phyloP scores from a whole-genome alignment of 2,797 vertebrate species.

The Sarcophilus harrisii region DNA sequence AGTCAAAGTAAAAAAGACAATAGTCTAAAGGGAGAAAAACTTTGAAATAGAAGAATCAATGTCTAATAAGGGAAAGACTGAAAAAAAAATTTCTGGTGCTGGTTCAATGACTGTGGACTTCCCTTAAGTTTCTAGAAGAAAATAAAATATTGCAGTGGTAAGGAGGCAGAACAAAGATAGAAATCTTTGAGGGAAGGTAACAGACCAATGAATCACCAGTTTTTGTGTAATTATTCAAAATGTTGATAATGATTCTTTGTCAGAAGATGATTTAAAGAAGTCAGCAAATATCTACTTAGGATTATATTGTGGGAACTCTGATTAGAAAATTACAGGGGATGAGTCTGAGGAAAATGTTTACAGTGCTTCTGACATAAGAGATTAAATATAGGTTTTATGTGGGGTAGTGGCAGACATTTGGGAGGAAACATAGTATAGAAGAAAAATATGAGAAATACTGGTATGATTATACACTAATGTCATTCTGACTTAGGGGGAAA shows the following conservation, averaged over 20 bases:
- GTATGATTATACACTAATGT: constrained; percentile 70
- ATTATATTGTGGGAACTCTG: constrained; percentile 56
- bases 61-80: background rate
- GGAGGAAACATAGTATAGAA: constrained; percentile 60
- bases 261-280: constrained; percentile 68
- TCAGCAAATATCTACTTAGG: constrained; percentile 60
- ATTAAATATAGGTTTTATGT: constrained; percentile 68
- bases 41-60: background rate
- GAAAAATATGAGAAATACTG: constrained; percentile 58
- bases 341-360: constrained; percentile 65
- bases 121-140: background rate
- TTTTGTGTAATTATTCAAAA: constrained; percentile 47
- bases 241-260: constrained; percentile 51
- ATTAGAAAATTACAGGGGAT: constrained; percentile 74
- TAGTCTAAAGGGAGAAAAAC: background rate
- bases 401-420: constrained; percentile 54
- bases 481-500: constrained; percentile 46
- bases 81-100: background rate
- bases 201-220: background rate
- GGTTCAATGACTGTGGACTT: background rate
- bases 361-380: constrained; percentile 59
- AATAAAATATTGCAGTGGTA: background rate
- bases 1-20: background rate
- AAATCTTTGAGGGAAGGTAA: constrained; percentile 27
- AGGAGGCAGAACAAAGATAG: background rate